Conservation (phyloP, 1,140 invertebrate species). For the Leptopilina boulardi region DNA sequence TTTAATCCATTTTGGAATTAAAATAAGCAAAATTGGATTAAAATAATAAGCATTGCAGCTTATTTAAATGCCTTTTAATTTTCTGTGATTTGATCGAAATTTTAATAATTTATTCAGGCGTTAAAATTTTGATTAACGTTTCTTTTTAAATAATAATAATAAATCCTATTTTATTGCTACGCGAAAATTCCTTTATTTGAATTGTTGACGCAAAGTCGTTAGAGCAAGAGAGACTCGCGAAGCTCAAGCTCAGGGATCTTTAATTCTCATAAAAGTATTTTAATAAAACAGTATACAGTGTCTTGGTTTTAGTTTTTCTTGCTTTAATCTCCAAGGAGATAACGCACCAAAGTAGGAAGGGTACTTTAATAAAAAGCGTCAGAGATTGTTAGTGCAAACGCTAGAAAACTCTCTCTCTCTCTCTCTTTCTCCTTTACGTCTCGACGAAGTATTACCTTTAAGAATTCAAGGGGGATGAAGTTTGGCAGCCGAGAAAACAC, state of each 20-base stretch:
- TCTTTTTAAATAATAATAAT: no score
- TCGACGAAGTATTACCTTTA: conserved; percentile 65
- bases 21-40: no score
- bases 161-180: background rate
- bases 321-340: background rate
- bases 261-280: conserved; percentile 2
- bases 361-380: conserved; percentile 21
- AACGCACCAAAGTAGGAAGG: background rate
- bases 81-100: no score
- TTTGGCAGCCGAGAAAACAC: conserved; percentile 58
- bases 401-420: conserved; percentile 45
- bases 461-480: conserved; percentile 67
- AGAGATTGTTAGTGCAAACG: conserved; percentile 35
- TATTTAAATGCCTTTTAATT: no score
- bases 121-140: no score
- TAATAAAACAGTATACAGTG: background rate
- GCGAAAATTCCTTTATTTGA: background rate
- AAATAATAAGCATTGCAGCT: no score
- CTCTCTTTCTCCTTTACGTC: conserved; percentile 54
- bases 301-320: background rate
- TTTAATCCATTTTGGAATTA: no score
- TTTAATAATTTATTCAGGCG: no score
- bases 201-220: background rate
- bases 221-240: background rate
- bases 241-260: background rate